Conservation (phyloP, 2,113 vertebrate species). For the Platichthys stellatus region DNA sequence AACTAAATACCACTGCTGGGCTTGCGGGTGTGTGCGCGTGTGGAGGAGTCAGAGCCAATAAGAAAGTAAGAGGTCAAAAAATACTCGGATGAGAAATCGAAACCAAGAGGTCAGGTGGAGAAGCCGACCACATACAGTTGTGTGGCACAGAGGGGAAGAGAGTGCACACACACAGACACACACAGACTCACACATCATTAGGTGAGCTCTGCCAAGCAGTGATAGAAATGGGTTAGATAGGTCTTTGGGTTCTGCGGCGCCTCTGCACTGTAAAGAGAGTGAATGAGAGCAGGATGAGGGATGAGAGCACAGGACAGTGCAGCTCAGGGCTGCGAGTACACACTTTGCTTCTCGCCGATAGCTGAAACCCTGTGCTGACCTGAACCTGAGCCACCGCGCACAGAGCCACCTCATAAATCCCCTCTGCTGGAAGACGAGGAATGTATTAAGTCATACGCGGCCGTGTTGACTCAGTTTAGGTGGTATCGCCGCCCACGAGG, state of each 20-base stretch:
- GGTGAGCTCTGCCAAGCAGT: conserved; percentile 12
- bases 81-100: conserved; percentile 13
- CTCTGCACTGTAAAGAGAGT: conserved; percentile 43
- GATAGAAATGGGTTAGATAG: conserved; percentile 63
- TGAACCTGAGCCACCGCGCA: conserved; percentile 60
- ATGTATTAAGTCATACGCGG: conserved; percentile 68
- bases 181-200: conserved; percentile 25
- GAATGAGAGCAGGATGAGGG: conserved; percentile 67
- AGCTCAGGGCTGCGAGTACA: conserved; percentile 36
- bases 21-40: not conserved
- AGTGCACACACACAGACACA: not conserved
- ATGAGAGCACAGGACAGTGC: conserved; percentile 44
- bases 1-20: conserved; percentile 26
- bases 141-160: conserved; percentile 12
- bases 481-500: conserved; percentile 64
- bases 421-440: conserved; percentile 53
- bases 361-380: conserved; percentile 61
- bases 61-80: conserved; percentile 10
- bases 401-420: conserved; percentile 66
- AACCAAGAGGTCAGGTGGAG: conserved; percentile 17
- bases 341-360: conserved; percentile 45
- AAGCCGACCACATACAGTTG: not conserved
- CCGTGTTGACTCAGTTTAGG: conserved; percentile 66
- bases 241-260: conserved; percentile 35
- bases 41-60: conserved; percentile 2